A percentile compares a stretch with the other conserved stretches of the same genome.
phyloP scores from a whole-genome alignment of 2,888 invertebrate genomes.

The Synanthedon formicaeformis region DNA sequence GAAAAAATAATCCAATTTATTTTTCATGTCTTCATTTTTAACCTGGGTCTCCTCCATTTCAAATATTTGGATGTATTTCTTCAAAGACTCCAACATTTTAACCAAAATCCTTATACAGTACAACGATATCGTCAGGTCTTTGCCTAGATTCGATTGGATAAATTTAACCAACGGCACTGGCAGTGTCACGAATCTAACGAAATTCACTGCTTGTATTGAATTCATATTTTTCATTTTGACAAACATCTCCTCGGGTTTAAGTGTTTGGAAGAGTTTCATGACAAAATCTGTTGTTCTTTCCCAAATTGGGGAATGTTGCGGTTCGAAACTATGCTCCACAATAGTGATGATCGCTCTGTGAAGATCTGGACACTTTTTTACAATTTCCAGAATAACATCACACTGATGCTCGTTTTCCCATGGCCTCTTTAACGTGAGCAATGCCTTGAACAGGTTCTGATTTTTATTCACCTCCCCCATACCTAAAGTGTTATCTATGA shows the following conservation, averaged over 20 bases:
- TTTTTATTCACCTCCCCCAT: slow-evolving; percentile 71
- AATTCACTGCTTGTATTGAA: slow-evolving; percentile 63
- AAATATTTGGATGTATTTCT: slow-evolving; percentile 64
- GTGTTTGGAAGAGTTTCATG: slow-evolving; percentile 45
- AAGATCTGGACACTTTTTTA: slow-evolving; percentile 79
- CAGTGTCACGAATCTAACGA: slow-evolving; percentile 57
- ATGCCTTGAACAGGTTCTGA: slow-evolving; percentile 71
- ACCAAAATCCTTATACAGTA: slow-evolving; percentile 64
- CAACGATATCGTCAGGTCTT: slow-evolving; percentile 48
- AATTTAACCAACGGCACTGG: slow-evolving; percentile 62
- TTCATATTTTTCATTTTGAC: slow-evolving; percentile 52
- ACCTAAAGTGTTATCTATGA: slow-evolving; percentile 76
- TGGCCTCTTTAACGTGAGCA: slow-evolving; percentile 75
- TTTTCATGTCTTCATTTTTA: slow-evolving; percentile 37
- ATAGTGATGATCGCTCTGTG: slow-evolving; percentile 72
- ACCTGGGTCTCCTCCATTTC: slow-evolving; percentile 33
- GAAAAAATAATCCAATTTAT: slow-evolving; percentile 51
- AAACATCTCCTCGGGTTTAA: slow-evolving; percentile 63
- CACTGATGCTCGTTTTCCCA: slow-evolving; percentile 76
- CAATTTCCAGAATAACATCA: slow-evolving; percentile 73
- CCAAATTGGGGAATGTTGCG: slow-evolving; percentile 69
- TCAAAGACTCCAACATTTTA: slow-evolving; percentile 66
- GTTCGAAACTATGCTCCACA: slow-evolving; percentile 73
- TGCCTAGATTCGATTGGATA: slow-evolving; percentile 38
- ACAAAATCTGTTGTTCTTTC: slow-evolving; percentile 58